A percentile compares a stretch with the other conserved stretches of the same genome.
Evolutionary conservation across 2,797 vertebrate species (phyloP).

Genomic region (Notoglanidium macrostoma): DNA sequence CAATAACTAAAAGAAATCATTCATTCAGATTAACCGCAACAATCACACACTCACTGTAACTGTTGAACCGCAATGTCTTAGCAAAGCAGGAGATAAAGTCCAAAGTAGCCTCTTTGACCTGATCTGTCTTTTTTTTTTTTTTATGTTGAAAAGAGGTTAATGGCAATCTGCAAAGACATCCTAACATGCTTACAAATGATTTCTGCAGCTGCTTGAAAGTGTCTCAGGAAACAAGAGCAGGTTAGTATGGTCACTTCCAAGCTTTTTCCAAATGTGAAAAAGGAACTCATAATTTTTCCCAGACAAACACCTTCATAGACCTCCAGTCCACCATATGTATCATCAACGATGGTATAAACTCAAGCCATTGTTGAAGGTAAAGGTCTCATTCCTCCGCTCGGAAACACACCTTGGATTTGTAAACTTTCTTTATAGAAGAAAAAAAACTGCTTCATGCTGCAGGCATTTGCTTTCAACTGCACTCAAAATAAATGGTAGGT

Average conservation of each 20-base stretch:
- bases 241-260: background rate
- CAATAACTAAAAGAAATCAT: background rate
- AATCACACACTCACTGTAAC: slow-evolving; percentile 13
- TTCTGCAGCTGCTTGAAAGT: slow-evolving; percentile 41
- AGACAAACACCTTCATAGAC: background rate
- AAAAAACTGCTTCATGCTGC: slow-evolving; percentile 1
- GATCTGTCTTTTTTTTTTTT: background rate
- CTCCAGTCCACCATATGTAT: slow-evolving; percentile 1
- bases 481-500: slow-evolving; percentile 30
- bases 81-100: background rate
- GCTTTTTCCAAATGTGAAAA: background rate
- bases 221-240: slow-evolving; percentile 11
- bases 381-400: background rate
- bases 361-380: background rate
- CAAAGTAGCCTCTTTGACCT: background rate
- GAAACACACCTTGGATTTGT: background rate
- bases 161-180: slow-evolving; percentile 41
- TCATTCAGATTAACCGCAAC: background rate
- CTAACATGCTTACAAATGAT: slow-evolving; percentile 43
- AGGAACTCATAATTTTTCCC: background rate
- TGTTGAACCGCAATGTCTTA: background rate
- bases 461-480: slow-evolving; percentile 18
- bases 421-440: background rate
- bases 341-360: background rate
- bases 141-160: background rate